Evolutionary conservation across 2,797 vertebrate species (phyloP).

Genomic region (Calcarius lapponicus): DNA sequence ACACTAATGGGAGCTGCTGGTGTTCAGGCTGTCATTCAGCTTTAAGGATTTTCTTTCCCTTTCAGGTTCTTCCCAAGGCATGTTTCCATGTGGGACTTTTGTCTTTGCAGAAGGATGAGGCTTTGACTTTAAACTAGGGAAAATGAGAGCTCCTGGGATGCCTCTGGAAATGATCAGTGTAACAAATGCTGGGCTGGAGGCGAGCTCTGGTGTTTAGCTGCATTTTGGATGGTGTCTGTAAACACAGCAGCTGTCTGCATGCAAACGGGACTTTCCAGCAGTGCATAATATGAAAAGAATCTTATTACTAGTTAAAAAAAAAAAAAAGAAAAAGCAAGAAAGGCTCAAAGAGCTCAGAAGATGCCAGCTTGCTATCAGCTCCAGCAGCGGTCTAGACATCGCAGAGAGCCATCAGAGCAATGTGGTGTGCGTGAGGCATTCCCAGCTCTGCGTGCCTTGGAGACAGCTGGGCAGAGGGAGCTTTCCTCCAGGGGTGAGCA

Average conservation of each 20-base stretch:
- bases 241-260: constrained; percentile 60
- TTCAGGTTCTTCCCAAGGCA: background rate
- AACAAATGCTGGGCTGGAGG: constrained; percentile 6
- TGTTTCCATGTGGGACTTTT: background rate
- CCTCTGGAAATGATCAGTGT: constrained; percentile 13
- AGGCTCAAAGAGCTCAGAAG: background rate
- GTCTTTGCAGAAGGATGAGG: background rate
- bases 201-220: constrained; percentile 25
- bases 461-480: background rate
- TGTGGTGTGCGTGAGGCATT: background rate
- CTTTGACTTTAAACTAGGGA: background rate
- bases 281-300: constrained; percentile 58
- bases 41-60: background rate
- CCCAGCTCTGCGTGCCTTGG: background rate
- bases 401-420: background rate
- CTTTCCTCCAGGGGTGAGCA: background rate
- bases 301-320: constrained; percentile 5
- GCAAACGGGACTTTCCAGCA: constrained; percentile 51
- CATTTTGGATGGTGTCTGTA: constrained; percentile 32
- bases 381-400: constrained; percentile 37
- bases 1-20: background rate
- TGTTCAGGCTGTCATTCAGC: background rate
- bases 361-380: constrained; percentile 41
- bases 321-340: background rate
- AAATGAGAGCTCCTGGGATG: background rate